Conservation (phyloP, 2,888 invertebrate species). For the Drosophila acutilabella region DNA sequence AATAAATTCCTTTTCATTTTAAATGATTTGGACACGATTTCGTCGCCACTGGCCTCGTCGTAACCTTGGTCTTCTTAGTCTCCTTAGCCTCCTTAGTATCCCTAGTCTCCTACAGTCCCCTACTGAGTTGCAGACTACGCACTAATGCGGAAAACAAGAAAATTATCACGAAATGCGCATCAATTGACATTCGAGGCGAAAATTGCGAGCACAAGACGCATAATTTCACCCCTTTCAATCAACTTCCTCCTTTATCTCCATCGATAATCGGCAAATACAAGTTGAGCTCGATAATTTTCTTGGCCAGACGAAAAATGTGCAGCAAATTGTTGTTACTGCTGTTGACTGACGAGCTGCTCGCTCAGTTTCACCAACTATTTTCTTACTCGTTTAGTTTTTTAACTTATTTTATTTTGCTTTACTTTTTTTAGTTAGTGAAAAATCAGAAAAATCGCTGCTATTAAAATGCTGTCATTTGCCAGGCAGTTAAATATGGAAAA, state of each 20-base stretch:
- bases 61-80: not conserved
- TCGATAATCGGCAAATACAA: constrained; percentile 56
- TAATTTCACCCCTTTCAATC: constrained; percentile 3
- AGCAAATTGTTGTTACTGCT: constrained; percentile 53
- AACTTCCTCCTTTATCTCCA: not conserved
- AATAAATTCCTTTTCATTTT: constrained; percentile 42
- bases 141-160: constrained; percentile 68
- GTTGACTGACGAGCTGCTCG: constrained; percentile 46
- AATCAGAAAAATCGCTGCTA: constrained; percentile 46
- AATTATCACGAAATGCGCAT: constrained; percentile 67
- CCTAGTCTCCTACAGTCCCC: not conserved
- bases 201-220: constrained; percentile 33
- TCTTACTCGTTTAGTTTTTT: not conserved
- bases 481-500: constrained; percentile 12
- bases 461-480: constrained; percentile 64
- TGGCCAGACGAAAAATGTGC: constrained; percentile 48
- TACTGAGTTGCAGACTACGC: constrained; percentile 19
- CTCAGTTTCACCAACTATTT: constrained; percentile 10
- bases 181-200: constrained; percentile 57
- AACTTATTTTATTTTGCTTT: constrained; percentile 6
- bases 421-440: constrained; percentile 26
- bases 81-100: not conserved
- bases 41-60: not conserved
- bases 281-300: constrained; percentile 52
- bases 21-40: constrained; percentile 26